These are phyloP conservation scores for Coranthus polyacanthus DNA, from an alignment of 2,797 vertebrate genomes.

Conservation along the genomic window DNA sequence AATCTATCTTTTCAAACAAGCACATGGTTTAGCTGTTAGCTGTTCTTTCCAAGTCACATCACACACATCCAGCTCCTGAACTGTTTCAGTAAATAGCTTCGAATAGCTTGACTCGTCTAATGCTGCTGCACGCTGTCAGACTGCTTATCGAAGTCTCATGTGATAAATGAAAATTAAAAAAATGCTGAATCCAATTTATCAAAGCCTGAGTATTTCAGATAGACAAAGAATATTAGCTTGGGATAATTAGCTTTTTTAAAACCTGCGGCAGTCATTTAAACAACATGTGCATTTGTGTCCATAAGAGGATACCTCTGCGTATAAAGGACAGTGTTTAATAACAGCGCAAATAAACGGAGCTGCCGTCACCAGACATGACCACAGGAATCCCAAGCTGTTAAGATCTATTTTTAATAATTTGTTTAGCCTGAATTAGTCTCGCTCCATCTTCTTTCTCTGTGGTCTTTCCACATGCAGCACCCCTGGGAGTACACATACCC, in stretches of 20 bases:
- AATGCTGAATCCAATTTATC: conserved; percentile 22
- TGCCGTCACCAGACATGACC: conserved; percentile 32
- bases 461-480: conserved; percentile 47
- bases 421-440: conserved; percentile 50
- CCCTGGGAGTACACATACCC: conserved; percentile 44
- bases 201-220: conserved; percentile 33
- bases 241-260: conserved; percentile 45
- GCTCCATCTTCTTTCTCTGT: conserved; percentile 24
- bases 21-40: not conserved
- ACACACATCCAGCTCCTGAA: conserved; percentile 12
- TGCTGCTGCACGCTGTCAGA: conserved; percentile 22
- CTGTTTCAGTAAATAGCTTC: conserved; percentile 29
- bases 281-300: conserved; percentile 9
- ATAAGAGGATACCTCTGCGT: too few species aligned
- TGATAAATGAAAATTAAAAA: conserved; percentile 44
- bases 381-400: conserved; percentile 38
- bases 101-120: conserved; percentile 20
- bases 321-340: conserved; percentile 13
- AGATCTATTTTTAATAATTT: conserved; percentile 55
- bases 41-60: conserved; percentile 15
- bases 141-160: conserved; percentile 39
- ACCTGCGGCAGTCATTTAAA: conserved; percentile 10
- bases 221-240: conserved; percentile 16
- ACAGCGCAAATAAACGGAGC: conserved; percentile 13
- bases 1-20: not conserved